Evolutionary conservation across 2,113 vertebrate genomes (phyloP).

Genomic region (Pantherophis guttatus): DNA sequence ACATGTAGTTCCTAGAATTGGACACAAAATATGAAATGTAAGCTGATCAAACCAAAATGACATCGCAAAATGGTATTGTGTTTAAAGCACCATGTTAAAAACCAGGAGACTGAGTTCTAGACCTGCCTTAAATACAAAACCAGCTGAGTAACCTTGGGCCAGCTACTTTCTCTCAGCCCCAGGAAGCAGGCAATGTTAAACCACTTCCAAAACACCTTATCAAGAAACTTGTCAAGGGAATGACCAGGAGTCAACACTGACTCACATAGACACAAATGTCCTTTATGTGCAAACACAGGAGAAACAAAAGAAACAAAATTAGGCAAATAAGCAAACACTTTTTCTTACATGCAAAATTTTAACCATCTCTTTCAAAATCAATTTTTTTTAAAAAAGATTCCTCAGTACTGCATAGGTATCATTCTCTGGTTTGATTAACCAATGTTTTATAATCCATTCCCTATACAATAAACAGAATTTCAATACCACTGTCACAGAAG

Average conservation of each 20-base stretch:
- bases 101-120: not conserved
- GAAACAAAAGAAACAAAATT: slow-evolving; percentile 55
- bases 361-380: not conserved
- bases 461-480: not conserved
- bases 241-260: not conserved
- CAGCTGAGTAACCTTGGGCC: not conserved
- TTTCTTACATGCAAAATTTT: slow-evolving; percentile 44
- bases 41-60: not conserved
- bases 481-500: not conserved
- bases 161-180: not conserved
- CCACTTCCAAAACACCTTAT: not conserved
- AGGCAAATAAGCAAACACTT: slow-evolving; percentile 44
- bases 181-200: not conserved
- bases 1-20: not conserved
- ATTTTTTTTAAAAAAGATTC: not conserved
- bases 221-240: not conserved
- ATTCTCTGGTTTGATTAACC: not conserved
- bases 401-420: not conserved
- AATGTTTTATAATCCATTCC: not conserved
- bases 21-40: not conserved
- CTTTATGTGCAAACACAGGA: slow-evolving; percentile 32
- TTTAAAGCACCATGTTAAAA: not conserved
- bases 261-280: not conserved
- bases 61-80: not conserved
- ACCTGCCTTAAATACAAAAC: not conserved